Percentiles rank a stretch among this genome's conserved stretches.
phyloP scores from a whole-genome alignment of 2,797 vertebrate species.

The Perodicticus potto region DNA sequence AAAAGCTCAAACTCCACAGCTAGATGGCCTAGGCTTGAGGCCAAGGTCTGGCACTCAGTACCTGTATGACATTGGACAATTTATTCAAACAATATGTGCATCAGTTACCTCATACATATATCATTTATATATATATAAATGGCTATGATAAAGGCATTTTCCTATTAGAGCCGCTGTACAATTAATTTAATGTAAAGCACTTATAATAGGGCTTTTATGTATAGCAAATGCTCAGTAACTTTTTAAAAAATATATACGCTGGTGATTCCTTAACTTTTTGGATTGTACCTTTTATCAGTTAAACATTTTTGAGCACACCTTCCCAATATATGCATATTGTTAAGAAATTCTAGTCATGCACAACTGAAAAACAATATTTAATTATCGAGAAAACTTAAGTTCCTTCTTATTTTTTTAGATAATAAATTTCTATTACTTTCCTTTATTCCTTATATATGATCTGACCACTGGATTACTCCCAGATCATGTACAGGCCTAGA shows the following conservation, averaged over 20 bases:
- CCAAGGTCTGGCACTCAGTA: not conserved
- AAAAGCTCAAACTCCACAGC: not conserved
- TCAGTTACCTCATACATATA: not conserved
- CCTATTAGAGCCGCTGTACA: not conserved
- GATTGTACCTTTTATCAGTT: not conserved
- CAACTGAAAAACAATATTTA: not conserved
- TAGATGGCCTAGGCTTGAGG: not conserved
- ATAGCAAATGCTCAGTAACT: not conserved
- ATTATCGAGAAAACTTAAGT: not conserved
- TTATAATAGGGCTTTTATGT: not conserved
- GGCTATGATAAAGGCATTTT: not conserved
- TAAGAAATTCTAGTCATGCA: not conserved
- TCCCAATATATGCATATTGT: not conserved
- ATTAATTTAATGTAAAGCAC: not conserved
- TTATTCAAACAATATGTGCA: not conserved
- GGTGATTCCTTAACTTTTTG: not conserved
- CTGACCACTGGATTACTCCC: not conserved
- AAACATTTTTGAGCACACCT: constrained; percentile 39
- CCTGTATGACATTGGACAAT: not conserved
- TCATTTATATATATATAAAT: not conserved
- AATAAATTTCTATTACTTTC: not conserved
- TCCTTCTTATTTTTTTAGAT: not conserved
- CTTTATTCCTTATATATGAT: not conserved
- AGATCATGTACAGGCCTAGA: not conserved
- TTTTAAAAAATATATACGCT: not conserved